These are phyloP conservation scores for Proctacanthus coquilletti DNA, from an alignment of 1,140 invertebrate genomes.

Conservation along the genomic window DNA sequence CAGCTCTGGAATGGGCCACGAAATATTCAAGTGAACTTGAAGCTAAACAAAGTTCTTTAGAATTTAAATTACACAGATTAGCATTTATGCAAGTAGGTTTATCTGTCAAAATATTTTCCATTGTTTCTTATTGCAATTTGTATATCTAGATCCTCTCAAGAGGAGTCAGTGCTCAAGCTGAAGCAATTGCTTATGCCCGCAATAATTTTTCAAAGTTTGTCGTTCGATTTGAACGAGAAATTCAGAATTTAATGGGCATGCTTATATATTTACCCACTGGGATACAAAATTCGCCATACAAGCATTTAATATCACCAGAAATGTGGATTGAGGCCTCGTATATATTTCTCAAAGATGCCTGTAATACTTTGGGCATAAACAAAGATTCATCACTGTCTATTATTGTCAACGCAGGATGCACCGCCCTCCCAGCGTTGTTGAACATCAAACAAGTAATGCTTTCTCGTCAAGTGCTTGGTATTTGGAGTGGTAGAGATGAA, in stretches of 20 bases:
- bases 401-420: constrained; percentile 78
- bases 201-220: constrained; percentile 74
- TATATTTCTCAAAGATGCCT: constrained; percentile 85
- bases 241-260: constrained; percentile 79
- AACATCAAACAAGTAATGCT: constrained; percentile 90
- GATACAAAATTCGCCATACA: constrained; percentile 67
- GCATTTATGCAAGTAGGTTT: constrained; percentile 32
- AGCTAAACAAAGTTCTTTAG: constrained; percentile 56
- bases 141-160: constrained; percentile 18
- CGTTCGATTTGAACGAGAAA: constrained; percentile 64
- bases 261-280: constrained; percentile 67
- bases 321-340: constrained; percentile 77
- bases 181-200: constrained; percentile 75
- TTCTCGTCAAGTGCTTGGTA: constrained; percentile 81
- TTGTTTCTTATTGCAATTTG: too few species aligned
- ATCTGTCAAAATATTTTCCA: too few species aligned
- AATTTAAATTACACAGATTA: constrained; percentile 69
- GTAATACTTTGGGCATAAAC: constrained; percentile 74
- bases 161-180: constrained; percentile 19
- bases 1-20: constrained; percentile 62
- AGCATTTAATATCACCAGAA: constrained; percentile 56
- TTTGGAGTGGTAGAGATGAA: constrained; percentile 93
- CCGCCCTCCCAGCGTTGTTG: constrained; percentile 79
- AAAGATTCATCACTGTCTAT: constrained; percentile 55
- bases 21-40: constrained; percentile 44